Evolutionary conservation across 2,113 vertebrate species (phyloP).

Genomic region (Etheostoma cragini): DNA sequence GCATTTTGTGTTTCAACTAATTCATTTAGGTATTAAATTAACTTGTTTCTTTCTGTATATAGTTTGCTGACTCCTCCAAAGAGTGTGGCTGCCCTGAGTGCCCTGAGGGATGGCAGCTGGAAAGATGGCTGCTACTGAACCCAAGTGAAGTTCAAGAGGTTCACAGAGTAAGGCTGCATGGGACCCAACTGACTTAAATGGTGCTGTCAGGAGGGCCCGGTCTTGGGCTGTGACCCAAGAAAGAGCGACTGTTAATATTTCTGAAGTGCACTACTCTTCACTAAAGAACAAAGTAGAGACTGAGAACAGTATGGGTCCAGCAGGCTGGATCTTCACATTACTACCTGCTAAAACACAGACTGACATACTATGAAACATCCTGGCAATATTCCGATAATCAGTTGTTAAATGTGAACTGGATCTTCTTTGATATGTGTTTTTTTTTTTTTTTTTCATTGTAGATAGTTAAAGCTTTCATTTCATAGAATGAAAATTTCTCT

Average conservation of each 20-base stretch:
- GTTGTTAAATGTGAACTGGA: constrained; percentile 58
- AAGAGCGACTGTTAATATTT: constrained; percentile 67
- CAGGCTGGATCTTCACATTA: constrained; percentile 90
- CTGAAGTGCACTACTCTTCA: constrained; percentile 40
- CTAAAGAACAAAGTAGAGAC: constrained; percentile 27
- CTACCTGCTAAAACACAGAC: constrained; percentile 49
- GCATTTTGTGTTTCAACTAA: neutral
- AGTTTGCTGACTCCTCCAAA: constrained; percentile 98
- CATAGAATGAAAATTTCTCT: constrained; percentile 43
- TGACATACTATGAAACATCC: constrained; percentile 41
- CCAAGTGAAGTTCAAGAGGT: constrained; percentile 42
- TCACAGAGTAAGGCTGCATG: constrained; percentile 59
- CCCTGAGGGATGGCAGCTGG: constrained; percentile 95
- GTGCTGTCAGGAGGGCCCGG: constrained; percentile 38
- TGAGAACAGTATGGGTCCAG: constrained; percentile 84
- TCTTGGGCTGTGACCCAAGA: constrained; percentile 48
- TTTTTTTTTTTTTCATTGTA: constrained; percentile 45
- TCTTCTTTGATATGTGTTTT: constrained; percentile 52
- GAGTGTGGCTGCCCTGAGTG: constrained; percentile 91
- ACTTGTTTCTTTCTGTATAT: constrained; percentile 40
- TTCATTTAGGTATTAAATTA: neutral
- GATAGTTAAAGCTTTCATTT: constrained; percentile 48
- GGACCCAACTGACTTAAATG: constrained; percentile 36
- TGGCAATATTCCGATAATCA: constrained; percentile 71
- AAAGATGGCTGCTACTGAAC: constrained; percentile 97